A percentile compares a stretch with the other conserved stretches of the same genome.
Evolutionary conservation across 2,888 invertebrate genomes (phyloP).

Genomic region (Drosophila paranaensis): DNA sequence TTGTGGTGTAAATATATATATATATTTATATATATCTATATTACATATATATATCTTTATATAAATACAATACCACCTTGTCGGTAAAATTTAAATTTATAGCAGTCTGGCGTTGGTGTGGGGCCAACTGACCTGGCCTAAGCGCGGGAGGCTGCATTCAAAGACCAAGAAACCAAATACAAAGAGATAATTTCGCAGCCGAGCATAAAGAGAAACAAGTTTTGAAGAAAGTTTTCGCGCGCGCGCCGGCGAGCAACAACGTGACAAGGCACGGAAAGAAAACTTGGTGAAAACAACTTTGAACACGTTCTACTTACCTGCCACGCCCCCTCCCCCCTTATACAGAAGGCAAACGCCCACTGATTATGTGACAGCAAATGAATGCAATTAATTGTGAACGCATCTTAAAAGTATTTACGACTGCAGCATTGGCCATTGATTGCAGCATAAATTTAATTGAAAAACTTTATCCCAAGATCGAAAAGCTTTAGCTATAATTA

Average conservation of each 20-base stretch:
- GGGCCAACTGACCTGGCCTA: constrained; percentile 40
- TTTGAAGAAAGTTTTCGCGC: constrained; percentile 46
- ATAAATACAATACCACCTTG: constrained; percentile 16
- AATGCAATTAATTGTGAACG: constrained; percentile 71
- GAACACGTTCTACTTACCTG: constrained; percentile 59
- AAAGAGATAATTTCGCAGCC: constrained; percentile 58
- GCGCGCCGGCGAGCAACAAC: constrained; percentile 31
- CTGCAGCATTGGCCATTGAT: constrained; percentile 53
- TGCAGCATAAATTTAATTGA: constrained; percentile 65
- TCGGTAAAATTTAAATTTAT: constrained; percentile 59
- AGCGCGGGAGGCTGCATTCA: constrained; percentile 9
- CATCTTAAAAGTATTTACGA: constrained; percentile 52
- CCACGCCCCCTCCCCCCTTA: constrained; percentile 9
- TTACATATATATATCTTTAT: neutral
- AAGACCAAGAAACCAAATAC: constrained; percentile 39
- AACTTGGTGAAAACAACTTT: constrained; percentile 56
- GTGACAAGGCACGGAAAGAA: constrained; percentile 36
- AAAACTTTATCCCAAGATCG: constrained; percentile 57
- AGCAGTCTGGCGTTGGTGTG: constrained; percentile 10
- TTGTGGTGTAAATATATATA: neutral
- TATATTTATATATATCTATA: neutral
- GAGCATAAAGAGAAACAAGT: constrained; percentile 55
- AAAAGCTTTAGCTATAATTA: constrained; percentile 14
- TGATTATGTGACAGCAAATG: constrained; percentile 48
- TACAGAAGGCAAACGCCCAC: constrained; percentile 4